phyloP scores from a whole-genome alignment of 2,797 vertebrate genomes.

The Schizothorax lantsangensis region DNA sequence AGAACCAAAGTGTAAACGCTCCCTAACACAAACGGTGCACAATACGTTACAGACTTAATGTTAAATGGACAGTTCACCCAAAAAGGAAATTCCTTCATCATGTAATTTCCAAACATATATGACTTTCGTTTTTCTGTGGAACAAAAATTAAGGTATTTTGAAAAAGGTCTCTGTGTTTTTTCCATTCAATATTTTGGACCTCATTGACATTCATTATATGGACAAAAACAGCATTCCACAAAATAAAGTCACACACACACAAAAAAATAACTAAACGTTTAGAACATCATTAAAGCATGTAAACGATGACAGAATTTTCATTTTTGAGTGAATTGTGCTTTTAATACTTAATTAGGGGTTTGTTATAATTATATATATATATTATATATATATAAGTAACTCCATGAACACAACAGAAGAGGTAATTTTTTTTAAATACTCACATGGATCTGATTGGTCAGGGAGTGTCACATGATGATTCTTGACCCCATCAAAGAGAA shows the following conservation, averaged over 20 bases:
- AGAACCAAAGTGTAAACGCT: too few species aligned
- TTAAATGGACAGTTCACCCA: background rate
- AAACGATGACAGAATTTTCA: background rate
- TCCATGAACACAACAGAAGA: background rate
- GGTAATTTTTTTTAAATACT: slow-evolving; percentile 76
- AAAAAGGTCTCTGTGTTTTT: background rate
- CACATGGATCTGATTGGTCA: slow-evolving; percentile 87
- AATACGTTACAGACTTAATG: background rate
- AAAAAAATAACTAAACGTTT: background rate
- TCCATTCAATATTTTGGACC: background rate
- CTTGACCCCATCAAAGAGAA: slow-evolving; percentile 91
- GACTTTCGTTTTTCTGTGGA: background rate
- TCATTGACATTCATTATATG: background rate
- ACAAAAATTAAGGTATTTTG: background rate
- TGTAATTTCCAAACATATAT: background rate
- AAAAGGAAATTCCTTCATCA: background rate
- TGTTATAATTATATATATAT: too few species aligned
- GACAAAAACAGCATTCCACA: background rate
- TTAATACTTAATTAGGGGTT: background rate
- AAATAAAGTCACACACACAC: background rate
- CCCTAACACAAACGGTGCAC: background rate
- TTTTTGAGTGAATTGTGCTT: background rate
- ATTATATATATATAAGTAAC: too few species aligned
- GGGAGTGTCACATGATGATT: slow-evolving; percentile 91
- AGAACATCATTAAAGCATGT: background rate